Evolutionary conservation across 2,797 vertebrate genomes (phyloP).

Genomic region (Enteromius thamalakanensis): DNA sequence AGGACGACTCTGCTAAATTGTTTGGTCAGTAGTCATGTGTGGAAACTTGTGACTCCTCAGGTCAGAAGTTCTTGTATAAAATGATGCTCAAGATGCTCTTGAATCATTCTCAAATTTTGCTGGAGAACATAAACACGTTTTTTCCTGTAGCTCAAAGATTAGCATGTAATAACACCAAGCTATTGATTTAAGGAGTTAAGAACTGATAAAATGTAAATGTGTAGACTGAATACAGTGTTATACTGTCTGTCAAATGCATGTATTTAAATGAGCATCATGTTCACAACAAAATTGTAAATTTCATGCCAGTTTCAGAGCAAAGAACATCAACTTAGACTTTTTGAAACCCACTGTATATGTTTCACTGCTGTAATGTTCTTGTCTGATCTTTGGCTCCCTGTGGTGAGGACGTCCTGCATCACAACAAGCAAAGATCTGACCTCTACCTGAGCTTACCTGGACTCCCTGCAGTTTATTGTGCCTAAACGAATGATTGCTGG

Average conservation of each 20-base stretch:
- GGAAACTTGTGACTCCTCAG: not conserved
- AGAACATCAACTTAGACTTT: not conserved
- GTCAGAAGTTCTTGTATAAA: not conserved
- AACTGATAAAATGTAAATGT: not conserved
- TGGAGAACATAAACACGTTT: not conserved
- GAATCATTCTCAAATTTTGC: not conserved
- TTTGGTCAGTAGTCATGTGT: not conserved
- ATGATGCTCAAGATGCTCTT: not conserved
- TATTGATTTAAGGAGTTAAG: not conserved
- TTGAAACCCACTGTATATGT: not conserved
- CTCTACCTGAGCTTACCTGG: not conserved
- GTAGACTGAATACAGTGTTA: not conserved
- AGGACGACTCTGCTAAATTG: not conserved
- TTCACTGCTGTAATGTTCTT: conserved; percentile 6
- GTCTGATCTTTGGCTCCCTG: conserved; percentile 1
- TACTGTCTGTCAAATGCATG: not conserved
- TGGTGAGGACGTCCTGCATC: not conserved
- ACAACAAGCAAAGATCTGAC: not conserved
- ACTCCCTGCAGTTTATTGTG: conserved; percentile 11
- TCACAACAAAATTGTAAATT: not conserved
- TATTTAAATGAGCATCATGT: not conserved
- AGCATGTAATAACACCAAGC: not conserved
- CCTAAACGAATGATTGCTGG: not conserved
- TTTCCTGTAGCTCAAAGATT: not conserved
- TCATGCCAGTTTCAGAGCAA: not conserved